phyloP scores from a whole-genome alignment of 37 sponge, comb jelly and placozoan genomes.

The Oscarella lobularis region DNA sequence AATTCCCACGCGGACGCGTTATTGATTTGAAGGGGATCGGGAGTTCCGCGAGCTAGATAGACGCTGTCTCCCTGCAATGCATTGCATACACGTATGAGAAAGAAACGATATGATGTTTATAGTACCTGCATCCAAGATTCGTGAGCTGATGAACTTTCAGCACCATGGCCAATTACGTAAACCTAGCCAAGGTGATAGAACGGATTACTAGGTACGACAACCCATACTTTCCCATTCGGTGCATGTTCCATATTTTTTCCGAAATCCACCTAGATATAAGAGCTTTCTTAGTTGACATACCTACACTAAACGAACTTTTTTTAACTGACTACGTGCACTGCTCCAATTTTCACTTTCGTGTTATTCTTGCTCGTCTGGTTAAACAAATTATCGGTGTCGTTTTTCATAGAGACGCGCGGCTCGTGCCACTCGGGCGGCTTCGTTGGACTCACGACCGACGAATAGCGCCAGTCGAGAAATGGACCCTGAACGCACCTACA shows the following conservation, averaged over 20 bases:
- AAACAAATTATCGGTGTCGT: neutral
- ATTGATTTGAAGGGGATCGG: neutral
- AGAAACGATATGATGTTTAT: no score
- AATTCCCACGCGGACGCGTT: neutral
- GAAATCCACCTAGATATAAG: no score
- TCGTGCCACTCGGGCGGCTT: neutral
- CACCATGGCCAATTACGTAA: neutral
- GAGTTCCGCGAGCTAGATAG: neutral
- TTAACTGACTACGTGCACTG: neutral
- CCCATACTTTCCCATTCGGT: neutral
- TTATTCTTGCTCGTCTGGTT: neutral
- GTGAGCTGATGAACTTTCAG: neutral
- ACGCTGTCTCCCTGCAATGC: neutral
- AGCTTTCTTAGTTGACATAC: no score
- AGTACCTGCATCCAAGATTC: neutral
- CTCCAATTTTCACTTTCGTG: neutral
- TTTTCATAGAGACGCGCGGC: neutral
- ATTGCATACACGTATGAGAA: no score
- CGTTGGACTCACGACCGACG: neutral
- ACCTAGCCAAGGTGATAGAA: no score
- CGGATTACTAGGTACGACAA: no score
- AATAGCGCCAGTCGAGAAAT: neutral
- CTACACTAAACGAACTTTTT: no score
- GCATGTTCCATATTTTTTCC: neutral
- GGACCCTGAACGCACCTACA: constrained; percentile 2